These are phyloP conservation scores for Lasioglossum figueresi DNA, from an alignment of 2,888 invertebrate species.

Conservation along the genomic window DNA sequence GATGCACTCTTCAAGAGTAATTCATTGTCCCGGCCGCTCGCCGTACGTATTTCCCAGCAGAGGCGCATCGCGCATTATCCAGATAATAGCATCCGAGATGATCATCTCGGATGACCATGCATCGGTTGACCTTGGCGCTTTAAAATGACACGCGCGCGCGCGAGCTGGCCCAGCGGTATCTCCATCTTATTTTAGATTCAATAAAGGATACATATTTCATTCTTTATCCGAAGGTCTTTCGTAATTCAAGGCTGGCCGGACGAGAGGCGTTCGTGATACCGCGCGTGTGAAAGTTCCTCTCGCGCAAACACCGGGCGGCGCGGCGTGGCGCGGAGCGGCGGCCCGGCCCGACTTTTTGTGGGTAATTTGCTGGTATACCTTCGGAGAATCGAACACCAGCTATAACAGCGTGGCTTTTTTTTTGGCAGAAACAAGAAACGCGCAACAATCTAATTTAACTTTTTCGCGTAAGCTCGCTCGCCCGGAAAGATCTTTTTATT, in stretches of 20 bases:
- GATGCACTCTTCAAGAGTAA: constrained; percentile 69
- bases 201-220: constrained; percentile 73
- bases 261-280: constrained; percentile 8
- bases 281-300: constrained; percentile 43
- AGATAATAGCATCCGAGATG: constrained; percentile 77
- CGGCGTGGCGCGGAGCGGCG: background rate
- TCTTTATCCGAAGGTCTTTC: constrained; percentile 69
- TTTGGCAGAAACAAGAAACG: background rate
- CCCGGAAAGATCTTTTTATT: background rate
- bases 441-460: background rate
- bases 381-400: background rate
- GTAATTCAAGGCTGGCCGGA: constrained; percentile 65
- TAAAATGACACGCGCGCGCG: constrained; percentile 62
- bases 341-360: background rate
- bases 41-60: constrained; percentile 66
- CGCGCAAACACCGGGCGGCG: constrained; percentile 24
- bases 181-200: constrained; percentile 73
- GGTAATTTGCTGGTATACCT: constrained; percentile 2
- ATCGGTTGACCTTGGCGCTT: constrained; percentile 71
- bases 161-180: constrained; percentile 52
- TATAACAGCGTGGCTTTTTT: background rate
- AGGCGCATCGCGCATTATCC: constrained; percentile 70
- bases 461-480: background rate
- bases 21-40: constrained; percentile 72
- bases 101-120: constrained; percentile 75